phyloP scores from a whole-genome alignment of 2,888 invertebrate genomes.

The Portevinia maculata region DNA sequence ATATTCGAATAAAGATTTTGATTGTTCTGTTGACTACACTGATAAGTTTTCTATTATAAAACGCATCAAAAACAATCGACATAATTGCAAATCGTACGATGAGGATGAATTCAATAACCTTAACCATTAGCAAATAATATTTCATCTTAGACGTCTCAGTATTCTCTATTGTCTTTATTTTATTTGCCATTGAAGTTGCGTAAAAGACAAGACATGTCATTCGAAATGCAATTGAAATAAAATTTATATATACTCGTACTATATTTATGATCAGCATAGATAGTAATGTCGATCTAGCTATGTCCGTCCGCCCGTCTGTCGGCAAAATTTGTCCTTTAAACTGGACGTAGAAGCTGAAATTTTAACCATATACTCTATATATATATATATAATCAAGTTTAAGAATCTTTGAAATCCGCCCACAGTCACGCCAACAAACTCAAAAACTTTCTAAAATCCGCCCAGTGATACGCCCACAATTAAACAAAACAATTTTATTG shows the following conservation, averaged over 20 bases:
- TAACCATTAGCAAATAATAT: background rate
- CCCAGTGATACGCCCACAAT: no score
- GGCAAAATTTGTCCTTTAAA: no score
- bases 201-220: conserved; percentile 7
- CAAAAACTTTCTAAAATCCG: no score
- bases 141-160: background rate
- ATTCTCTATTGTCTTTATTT: background rate
- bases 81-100: background rate
- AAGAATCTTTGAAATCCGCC: no score
- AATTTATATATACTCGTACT: background rate
- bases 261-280: background rate
- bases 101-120: background rate
- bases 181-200: background rate
- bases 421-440: no score
- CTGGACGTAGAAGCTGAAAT: no score
- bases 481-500: no score
- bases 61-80: conserved; percentile 1
- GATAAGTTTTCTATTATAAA: conserved; percentile 1
- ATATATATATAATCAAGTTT: no score
- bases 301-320: no score
- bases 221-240: background rate
- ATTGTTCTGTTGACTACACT: conserved; percentile 24
- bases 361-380: no score
- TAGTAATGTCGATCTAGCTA: no score
- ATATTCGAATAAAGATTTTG: conserved; percentile 15